These are phyloP conservation scores for Lobophora halterata DNA, from an alignment of 2,888 invertebrate genomes.

Conservation along the genomic window DNA sequence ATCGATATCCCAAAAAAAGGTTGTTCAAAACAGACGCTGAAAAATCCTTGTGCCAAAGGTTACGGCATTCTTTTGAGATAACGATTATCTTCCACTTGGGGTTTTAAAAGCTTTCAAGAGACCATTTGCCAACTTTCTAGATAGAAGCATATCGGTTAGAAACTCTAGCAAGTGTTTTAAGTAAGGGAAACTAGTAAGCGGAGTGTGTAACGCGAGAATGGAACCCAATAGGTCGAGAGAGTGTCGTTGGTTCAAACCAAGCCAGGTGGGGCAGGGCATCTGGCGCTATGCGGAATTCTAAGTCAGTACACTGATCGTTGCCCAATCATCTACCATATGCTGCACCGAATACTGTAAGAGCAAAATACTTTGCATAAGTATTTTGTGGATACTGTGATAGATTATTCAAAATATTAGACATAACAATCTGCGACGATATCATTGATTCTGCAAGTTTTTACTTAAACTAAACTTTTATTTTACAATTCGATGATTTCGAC, in stretches of 20 bases:
- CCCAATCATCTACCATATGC: slow-evolving; percentile 69
- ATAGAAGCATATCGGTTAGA: too few species aligned
- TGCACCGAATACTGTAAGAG: too few species aligned
- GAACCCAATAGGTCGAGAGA: slow-evolving; percentile 58
- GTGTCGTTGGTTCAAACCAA: slow-evolving; percentile 30
- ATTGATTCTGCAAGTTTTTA: too few species aligned
- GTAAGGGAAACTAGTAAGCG: slow-evolving; percentile 50
- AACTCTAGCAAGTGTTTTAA: slow-evolving; percentile 51
- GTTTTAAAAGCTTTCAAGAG: slow-evolving; percentile 28
- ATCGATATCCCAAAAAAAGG: too few species aligned
- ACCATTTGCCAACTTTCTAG: slow-evolving; percentile 33
- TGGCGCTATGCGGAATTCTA: slow-evolving; percentile 68
- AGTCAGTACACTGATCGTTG: slow-evolving; percentile 72
- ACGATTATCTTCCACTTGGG: slow-evolving; percentile 27
- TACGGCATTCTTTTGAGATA: slow-evolving; percentile 25
- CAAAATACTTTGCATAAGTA: neutral
- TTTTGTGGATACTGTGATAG: neutral
- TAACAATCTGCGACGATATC: too few species aligned
- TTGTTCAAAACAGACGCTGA: too few species aligned
- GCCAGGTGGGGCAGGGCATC: slow-evolving; percentile 57
- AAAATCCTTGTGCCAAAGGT: slow-evolving; percentile 21
- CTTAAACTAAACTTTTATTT: too few species aligned
- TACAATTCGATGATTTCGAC: neutral
- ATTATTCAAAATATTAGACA: too few species aligned
- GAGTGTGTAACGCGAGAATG: slow-evolving; percentile 58